Percentiles rank a stretch among this genome's conserved stretches.
phyloP scores from a whole-genome alignment of 1,140 invertebrate species.

The Helicoverpa armigera region DNA sequence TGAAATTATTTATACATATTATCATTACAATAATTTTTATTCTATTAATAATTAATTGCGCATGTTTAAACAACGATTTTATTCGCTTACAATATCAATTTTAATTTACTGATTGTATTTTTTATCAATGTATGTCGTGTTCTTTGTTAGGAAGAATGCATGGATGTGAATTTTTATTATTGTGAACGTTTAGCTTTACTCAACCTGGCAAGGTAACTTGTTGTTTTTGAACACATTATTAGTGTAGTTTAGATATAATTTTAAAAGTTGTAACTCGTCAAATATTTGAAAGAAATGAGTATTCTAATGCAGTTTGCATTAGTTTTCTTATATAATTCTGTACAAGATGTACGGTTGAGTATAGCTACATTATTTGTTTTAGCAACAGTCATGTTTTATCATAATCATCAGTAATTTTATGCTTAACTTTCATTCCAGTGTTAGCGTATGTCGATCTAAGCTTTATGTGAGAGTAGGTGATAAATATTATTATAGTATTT shows the following conservation, averaged over 20 bases:
- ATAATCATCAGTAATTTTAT: slow-evolving; percentile 70
- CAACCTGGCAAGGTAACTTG: slow-evolving; percentile 12
- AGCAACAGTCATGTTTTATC: slow-evolving; percentile 44
- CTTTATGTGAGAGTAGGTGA: slow-evolving; percentile 78
- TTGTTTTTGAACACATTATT: slow-evolving; percentile 32
- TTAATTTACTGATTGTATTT: slow-evolving; percentile 71
- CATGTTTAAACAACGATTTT: slow-evolving; percentile 79
- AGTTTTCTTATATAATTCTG: neutral
- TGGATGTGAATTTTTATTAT: slow-evolving; percentile 68
- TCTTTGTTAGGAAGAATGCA: slow-evolving; percentile 61
- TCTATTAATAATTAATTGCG: slow-evolving; percentile 52
- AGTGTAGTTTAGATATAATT: slow-evolving; percentile 28
- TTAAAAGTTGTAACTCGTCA: neutral
- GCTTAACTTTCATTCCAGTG: slow-evolving; percentile 83
- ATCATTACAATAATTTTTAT: slow-evolving; percentile 42
- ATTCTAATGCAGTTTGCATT: neutral
- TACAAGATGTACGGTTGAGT: slow-evolving; percentile 37
- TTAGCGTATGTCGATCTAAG: slow-evolving; percentile 80
- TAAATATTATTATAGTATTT: slow-evolving; percentile 76
- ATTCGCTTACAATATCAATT: slow-evolving; percentile 72
- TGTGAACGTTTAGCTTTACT: slow-evolving; percentile 57
- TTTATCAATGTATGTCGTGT: slow-evolving; percentile 62
- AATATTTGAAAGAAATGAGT: neutral
- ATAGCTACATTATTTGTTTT: slow-evolving; percentile 40
- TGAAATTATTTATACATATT: slow-evolving; percentile 46